Evolutionary conservation across 2,888 invertebrate species (phyloP).

Genomic region (Auanema freiburgensis): DNA sequence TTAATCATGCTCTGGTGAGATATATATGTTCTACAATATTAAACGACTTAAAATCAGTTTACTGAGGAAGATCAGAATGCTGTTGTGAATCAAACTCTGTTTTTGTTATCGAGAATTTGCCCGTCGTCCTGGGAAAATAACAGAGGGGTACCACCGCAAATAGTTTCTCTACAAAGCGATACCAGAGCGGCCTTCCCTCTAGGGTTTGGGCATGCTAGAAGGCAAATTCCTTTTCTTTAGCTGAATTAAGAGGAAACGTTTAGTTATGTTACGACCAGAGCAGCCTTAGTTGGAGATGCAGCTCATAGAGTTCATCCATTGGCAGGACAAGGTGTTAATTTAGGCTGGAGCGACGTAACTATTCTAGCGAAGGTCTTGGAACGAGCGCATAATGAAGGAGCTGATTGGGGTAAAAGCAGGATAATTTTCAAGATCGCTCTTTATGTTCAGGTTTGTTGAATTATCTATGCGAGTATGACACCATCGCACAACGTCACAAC

Average conservation of each 20-base stretch:
- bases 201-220: conserved; percentile 84
- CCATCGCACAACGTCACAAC: conserved; percentile 80
- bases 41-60: conserved; percentile 48
- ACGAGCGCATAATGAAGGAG: conserved; percentile 76
- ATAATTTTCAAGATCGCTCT: background rate
- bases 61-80: conserved; percentile 59
- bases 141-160: conserved; percentile 74
- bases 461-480: conserved; percentile 82
- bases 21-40: background rate
- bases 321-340: conserved; percentile 89
- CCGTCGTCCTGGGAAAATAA: conserved; percentile 65
- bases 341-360: conserved; percentile 90
- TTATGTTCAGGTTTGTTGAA: conserved; percentile 72
- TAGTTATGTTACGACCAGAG: conserved; percentile 79
- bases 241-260: background rate
- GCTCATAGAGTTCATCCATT: conserved; percentile 84
- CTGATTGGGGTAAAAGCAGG: conserved; percentile 72
- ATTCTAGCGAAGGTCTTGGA: conserved; percentile 76
- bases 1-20: conserved; percentile 83
- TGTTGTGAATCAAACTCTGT: conserved; percentile 54
- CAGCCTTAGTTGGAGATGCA: conserved; percentile 80
- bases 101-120: conserved; percentile 41
- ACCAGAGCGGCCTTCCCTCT: conserved; percentile 88
- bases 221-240: conserved; percentile 18
- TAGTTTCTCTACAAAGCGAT: conserved; percentile 70